Percentiles rank a stretch among this genome's conserved stretches.
phyloP scores from a whole-genome alignment of 92 coral and sea anemone species.

The Isaurus tuberculatus region DNA sequence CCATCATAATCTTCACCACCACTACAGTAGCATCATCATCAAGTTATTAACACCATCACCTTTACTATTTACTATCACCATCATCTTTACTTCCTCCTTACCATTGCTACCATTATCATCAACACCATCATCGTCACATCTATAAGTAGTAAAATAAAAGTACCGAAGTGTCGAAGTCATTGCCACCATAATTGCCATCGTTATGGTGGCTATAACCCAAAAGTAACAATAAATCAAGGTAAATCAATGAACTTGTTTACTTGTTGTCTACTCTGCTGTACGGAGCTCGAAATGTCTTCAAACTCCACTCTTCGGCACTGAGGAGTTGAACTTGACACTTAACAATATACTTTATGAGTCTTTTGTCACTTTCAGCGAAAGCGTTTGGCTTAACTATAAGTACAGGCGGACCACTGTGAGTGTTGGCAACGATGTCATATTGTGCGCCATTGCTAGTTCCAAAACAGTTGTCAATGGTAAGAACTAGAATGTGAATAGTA shows the following conservation, averaged over 20 bases:
- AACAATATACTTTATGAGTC: not conserved
- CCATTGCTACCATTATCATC: no score
- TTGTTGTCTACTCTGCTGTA: not conserved
- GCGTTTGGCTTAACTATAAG: not conserved
- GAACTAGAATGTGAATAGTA: not conserved
- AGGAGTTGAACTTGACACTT: not conserved
- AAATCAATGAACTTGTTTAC: not conserved
- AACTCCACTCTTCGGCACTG: not conserved
- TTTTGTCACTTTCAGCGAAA: not conserved
- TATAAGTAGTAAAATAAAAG: no score
- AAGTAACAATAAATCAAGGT: no score
- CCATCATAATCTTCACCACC: no score
- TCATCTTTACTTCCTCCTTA: no score
- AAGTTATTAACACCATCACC: no score
- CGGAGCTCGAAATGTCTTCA: conserved; percentile 1
- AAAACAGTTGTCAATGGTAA: not conserved
- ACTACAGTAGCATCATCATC: no score
- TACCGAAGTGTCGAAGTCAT: no score
- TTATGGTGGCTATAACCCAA: no score
- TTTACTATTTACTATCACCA: no score
- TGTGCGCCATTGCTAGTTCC: not conserved
- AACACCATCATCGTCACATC: no score
- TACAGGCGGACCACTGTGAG: not conserved
- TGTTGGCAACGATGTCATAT: not conserved
- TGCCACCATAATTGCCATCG: no score